Base-by-base conservation (phyloP, 2,888 invertebrate species). In the Cristatella mucedo region DNA sequence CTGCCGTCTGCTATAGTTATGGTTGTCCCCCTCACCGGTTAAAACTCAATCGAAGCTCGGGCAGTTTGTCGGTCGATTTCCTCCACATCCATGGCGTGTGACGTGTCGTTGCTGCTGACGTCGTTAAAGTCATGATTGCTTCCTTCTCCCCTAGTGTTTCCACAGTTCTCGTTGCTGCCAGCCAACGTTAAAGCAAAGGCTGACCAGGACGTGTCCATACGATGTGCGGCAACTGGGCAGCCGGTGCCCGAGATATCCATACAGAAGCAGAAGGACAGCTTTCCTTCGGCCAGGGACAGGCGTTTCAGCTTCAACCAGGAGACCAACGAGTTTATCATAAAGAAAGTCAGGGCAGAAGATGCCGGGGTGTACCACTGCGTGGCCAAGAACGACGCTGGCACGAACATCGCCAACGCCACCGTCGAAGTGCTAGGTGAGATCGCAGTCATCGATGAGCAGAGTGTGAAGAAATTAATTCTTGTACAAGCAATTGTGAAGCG, bases 331-430 rank as follows among this genome's bases (percentile, higher is more conserved):
- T 84, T 89, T 61, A 84, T 86, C 58, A 91, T 93, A 51, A 75
- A 84, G n/a, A 78, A 85, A 67, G 83, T 84, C 16, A 85, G 84
- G 63, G 74, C 78, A 1, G 74, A 76, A 24, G 93, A 93, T 59
- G 80, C 82, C 68, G 93, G 93, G 1, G 72, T 84, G 21, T 93
- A 93, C 61, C 86, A 83, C 38, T 93, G 91, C 67, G 85, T 80
- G 5, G 93, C 91, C 1, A 76, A 77, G 55, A 93, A 89, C 67
- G 74, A 78, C 31, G 91, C 87, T 11, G 93, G 91, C 0, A 75
- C 75, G 40, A 79, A 85, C 26, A 76, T 78, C 49, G 78, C 84
- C 2, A 87, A 86, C 69, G 84, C 84, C 18, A 80, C 82, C 15
- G 70, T 91, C 20, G 77, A 77, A 48, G 84, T 89, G 40, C 68